Percentiles rank a stretch among this genome's conserved stretches.
These are phyloP conservation scores for Thyatira batis DNA, from an alignment of 2,888 invertebrate species.

Conservation along the genomic window DNA sequence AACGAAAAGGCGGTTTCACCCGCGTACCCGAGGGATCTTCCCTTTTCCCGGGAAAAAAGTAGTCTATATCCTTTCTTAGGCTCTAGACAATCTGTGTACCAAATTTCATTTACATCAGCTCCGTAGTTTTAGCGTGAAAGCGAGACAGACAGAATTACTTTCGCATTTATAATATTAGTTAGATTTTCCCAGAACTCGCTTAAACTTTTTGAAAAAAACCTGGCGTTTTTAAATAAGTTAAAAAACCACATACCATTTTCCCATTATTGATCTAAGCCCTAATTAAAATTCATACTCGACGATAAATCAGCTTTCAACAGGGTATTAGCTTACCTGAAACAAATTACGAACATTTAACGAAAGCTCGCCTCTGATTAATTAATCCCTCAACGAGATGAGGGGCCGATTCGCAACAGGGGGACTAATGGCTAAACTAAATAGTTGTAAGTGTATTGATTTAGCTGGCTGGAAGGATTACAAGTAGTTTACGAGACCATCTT, in stretches of 20 bases:
- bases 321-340: slow-evolving; percentile 25
- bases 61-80: no score
- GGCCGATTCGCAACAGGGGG: background rate
- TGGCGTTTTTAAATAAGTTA: no score
- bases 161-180: no score
- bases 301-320: slow-evolving; percentile 18
- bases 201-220: no score
- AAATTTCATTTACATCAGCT: no score
- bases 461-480: background rate
- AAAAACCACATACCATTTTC: background rate
- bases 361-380: slow-evolving; percentile 13
- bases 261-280: background rate
- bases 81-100: no score
- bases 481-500: background rate
- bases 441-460: background rate
- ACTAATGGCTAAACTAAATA: background rate
- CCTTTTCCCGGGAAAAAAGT: no score
- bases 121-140: no score
- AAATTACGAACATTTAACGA: slow-evolving; percentile 22
- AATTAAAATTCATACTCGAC: slow-evolving; percentile 11
- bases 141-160: no score
- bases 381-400: slow-evolving; percentile 7
- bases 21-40: no score
- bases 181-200: no score
- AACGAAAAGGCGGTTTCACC: no score